Percentiles rank a stretch among this genome's conserved stretches.
These are phyloP conservation scores for Amphiprion clarkii DNA, from an alignment of 2,797 vertebrate genomes.

Conservation along the genomic window DNA sequence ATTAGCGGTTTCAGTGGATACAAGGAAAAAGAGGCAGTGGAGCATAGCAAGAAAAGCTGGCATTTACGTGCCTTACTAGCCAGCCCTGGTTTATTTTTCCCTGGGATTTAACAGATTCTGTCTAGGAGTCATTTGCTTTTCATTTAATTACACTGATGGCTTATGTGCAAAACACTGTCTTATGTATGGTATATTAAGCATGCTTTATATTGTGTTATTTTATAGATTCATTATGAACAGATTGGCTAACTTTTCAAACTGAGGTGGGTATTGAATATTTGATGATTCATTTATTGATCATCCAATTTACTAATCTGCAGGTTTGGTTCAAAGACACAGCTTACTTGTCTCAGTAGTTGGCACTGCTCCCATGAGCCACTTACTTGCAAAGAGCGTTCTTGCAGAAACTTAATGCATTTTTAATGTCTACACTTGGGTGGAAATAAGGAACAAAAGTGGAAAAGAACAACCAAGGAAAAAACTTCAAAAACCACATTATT, in stretches of 20 bases:
- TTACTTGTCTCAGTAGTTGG: slow-evolving; percentile 18
- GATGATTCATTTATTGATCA: slow-evolving; percentile 31
- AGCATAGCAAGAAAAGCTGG: slow-evolving; percentile 14
- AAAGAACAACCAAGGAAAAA: slow-evolving; percentile 20
- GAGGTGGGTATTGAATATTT: neutral
- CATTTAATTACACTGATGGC: slow-evolving; percentile 10
- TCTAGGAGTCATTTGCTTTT: slow-evolving; percentile 15
- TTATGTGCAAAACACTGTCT: slow-evolving; percentile 4
- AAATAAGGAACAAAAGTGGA: slow-evolving; percentile 18
- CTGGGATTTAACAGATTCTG: slow-evolving; percentile 2
- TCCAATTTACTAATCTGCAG: slow-evolving; percentile 32
- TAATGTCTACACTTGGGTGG: slow-evolving; percentile 32
- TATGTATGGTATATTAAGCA: neutral
- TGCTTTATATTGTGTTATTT: neutral
- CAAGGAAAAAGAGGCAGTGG: neutral
- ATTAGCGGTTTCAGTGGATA: slow-evolving; percentile 29
- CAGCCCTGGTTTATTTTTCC: neutral
- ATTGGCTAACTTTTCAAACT: neutral
- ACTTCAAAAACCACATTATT: slow-evolving; percentile 28
- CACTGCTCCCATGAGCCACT: slow-evolving; percentile 32
- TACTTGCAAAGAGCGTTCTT: slow-evolving; percentile 23
- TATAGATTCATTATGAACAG: neutral
- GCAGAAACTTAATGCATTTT: slow-evolving; percentile 44
- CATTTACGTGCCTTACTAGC: slow-evolving; percentile 14
- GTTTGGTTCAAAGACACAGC: slow-evolving; percentile 30